Evolutionary conservation across 2,113 vertebrate genomes (phyloP).

Genomic region (Rhinolophus ferrumequinum): DNA sequence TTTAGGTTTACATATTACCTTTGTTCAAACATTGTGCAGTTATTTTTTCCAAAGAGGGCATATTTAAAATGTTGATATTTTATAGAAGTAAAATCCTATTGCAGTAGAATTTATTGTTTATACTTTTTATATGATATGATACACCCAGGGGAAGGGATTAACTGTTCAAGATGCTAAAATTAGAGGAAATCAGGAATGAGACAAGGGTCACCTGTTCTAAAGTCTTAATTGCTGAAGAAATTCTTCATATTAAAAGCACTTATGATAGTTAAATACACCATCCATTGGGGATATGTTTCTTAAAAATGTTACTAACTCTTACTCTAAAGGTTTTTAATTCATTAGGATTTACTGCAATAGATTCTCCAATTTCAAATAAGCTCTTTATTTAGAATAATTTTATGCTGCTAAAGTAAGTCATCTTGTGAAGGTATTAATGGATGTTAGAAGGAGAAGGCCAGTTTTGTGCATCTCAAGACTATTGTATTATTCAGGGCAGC

Average conservation of each 20-base stretch:
- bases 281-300: constrained; percentile 44
- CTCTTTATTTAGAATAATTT: constrained; percentile 43
- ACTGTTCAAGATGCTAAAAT: constrained; percentile 20
- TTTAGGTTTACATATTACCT: neutral
- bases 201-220: constrained; percentile 60
- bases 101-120: constrained; percentile 26
- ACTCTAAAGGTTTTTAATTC: neutral
- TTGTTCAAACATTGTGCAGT: neutral
- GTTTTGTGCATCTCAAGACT: constrained; percentile 28
- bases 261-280: constrained; percentile 47
- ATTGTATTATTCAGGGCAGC: constrained; percentile 58
- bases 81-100: constrained; percentile 55
- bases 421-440: neutral
- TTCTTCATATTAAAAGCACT: constrained; percentile 64
- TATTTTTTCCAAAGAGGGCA: neutral
- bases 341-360: neutral
- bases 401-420: neutral
- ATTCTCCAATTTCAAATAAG: neutral
- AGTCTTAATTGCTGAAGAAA: constrained; percentile 70
- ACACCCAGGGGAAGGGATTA: neutral
- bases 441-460: neutral
- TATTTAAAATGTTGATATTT: constrained; percentile 40
- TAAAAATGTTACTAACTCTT: constrained; percentile 39
- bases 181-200: neutral
- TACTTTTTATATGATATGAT: neutral